Conservation (phyloP, 1,140 invertebrate genomes). For the Acromyrmex charruanus region DNA sequence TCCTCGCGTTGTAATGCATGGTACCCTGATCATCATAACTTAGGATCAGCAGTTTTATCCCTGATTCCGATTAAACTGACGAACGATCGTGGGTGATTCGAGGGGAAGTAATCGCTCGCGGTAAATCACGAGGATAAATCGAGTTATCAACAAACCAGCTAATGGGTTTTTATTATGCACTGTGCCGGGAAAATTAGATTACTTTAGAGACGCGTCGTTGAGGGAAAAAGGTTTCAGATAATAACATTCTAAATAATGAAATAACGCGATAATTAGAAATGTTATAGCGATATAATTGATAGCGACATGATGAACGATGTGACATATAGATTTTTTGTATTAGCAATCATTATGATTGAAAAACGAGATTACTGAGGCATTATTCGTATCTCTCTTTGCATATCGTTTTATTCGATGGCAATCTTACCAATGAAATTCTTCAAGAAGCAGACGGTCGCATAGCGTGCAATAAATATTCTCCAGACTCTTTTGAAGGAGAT, state of each 20-base stretch:
- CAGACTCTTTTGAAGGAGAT: conserved; percentile 45
- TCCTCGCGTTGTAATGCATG: conserved; percentile 48
- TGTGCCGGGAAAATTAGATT: conserved; percentile 38
- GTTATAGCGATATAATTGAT: neutral
- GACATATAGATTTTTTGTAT: neutral
- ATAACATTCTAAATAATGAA: conserved; percentile 32
- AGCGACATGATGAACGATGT: neutral
- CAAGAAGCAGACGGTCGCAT: conserved; percentile 60
- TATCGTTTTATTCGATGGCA: conserved; percentile 19
- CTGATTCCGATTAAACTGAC: conserved; percentile 61
- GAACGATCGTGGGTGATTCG: conserved; percentile 31
- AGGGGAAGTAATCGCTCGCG: conserved; percentile 32
- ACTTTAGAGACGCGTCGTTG: conserved; percentile 19
- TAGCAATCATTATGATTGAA: conserved; percentile 17
- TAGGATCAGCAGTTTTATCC: conserved; percentile 67
- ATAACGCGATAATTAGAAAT: neutral
- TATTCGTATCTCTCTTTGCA: conserved; percentile 20
- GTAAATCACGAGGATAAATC: conserved; percentile 38
- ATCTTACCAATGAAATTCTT: conserved; percentile 61
- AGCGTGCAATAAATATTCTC: conserved; percentile 71
- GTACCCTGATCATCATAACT: conserved; percentile 46
- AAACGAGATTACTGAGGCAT: conserved; percentile 20
- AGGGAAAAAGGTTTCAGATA: conserved; percentile 19
- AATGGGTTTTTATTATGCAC: conserved; percentile 52
- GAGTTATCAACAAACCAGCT: conserved; percentile 46